Evolutionary conservation across 1,140 invertebrate genomes (phyloP).

Genomic region (Drosophila lacteicornis): DNA sequence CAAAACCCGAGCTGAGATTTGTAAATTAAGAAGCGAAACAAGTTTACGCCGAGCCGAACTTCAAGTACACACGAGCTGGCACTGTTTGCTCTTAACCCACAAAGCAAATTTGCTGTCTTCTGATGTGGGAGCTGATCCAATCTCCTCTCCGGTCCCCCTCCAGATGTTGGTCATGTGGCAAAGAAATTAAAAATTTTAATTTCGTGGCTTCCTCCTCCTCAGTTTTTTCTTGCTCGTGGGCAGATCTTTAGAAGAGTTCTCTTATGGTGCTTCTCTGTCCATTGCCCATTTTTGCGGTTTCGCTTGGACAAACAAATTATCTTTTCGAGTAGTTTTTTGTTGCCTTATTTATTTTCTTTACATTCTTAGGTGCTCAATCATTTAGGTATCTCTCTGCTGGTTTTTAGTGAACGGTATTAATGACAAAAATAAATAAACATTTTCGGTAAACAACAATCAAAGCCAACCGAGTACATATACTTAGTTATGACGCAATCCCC

Average conservation of each 20-base stretch:
- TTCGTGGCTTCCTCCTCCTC: slow-evolving; percentile 17
- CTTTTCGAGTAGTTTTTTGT: slow-evolving; percentile 9
- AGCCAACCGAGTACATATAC: slow-evolving; percentile 9
- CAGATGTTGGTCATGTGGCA: slow-evolving; percentile 61
- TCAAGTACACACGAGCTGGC: slow-evolving; percentile 40
- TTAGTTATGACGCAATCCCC: slow-evolving; percentile 35
- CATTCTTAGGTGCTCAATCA: slow-evolving; percentile 37
- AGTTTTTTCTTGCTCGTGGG: slow-evolving; percentile 21
- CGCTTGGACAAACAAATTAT: slow-evolving; percentile 24
- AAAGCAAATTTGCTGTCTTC: slow-evolving; percentile 27
- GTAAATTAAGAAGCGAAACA: slow-evolving; percentile 62
- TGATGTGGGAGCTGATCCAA: slow-evolving; percentile 32
- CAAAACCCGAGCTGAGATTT: slow-evolving; percentile 56
- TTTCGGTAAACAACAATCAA: slow-evolving; percentile 26
- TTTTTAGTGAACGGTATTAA: slow-evolving; percentile 31
- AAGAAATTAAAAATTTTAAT: slow-evolving; percentile 24
- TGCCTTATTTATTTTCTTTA: slow-evolving; percentile 30
- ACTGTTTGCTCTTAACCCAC: slow-evolving; percentile 50
- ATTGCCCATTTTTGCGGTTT: slow-evolving; percentile 16
- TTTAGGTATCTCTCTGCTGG: slow-evolving; percentile 13
- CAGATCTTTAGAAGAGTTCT: slow-evolving; percentile 44
- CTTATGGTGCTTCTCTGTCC: slow-evolving; percentile 14
- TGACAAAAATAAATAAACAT: slow-evolving; percentile 45
- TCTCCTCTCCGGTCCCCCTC: too few species aligned
- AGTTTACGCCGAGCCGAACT: slow-evolving; percentile 43